Evolutionary conservation across 1,140 invertebrate genomes (phyloP).

Genomic region (Pteromalus puparum): DNA sequence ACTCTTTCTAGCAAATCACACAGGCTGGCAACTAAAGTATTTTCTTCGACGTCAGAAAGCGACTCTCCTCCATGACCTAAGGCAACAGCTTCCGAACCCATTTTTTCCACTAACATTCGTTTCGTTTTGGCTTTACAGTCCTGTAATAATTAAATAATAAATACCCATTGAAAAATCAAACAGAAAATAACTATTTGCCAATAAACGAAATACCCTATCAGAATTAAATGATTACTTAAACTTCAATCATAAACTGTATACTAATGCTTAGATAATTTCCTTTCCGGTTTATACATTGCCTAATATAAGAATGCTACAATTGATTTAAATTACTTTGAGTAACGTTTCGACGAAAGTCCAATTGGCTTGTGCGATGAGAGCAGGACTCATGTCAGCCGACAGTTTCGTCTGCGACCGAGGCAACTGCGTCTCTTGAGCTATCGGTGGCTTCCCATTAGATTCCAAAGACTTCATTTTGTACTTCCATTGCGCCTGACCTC

Average conservation of each 20-base stretch:
- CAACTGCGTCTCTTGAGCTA: slow-evolving; percentile 71
- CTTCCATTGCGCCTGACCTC: slow-evolving; percentile 73
- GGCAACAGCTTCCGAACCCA: slow-evolving; percentile 95
- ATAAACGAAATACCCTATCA: too few relatives aligned
- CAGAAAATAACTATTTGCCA: not conserved
- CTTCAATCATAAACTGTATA: too few relatives aligned
- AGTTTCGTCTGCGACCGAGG: slow-evolving; percentile 74
- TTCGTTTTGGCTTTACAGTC: slow-evolving; percentile 96
- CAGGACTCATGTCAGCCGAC: slow-evolving; percentile 82
- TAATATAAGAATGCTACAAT: not conserved
- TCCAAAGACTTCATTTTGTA: slow-evolving; percentile 74
- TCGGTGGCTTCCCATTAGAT: slow-evolving; percentile 67
- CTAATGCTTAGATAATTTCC: too few relatives aligned
- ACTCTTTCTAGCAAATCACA: slow-evolving; percentile 98
- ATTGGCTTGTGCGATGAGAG: slow-evolving; percentile 96
- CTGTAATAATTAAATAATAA: slow-evolving; percentile 70
- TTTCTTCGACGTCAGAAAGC: slow-evolving; percentile 88
- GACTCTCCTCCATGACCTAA: slow-evolving; percentile 84
- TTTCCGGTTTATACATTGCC: not conserved
- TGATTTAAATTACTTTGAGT: slow-evolving; percentile 83
- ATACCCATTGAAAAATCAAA: not conserved
- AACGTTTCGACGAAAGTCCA: slow-evolving; percentile 99
- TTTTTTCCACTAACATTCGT: slow-evolving; percentile 97
- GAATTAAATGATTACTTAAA: too few relatives aligned
- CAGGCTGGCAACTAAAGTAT: slow-evolving; percentile 96